Percentiles rank a stretch among this genome's conserved stretches.
These are phyloP conservation scores for Lucinisca nassula DNA, from an alignment of 2,888 invertebrate species.

Conservation along the genomic window DNA sequence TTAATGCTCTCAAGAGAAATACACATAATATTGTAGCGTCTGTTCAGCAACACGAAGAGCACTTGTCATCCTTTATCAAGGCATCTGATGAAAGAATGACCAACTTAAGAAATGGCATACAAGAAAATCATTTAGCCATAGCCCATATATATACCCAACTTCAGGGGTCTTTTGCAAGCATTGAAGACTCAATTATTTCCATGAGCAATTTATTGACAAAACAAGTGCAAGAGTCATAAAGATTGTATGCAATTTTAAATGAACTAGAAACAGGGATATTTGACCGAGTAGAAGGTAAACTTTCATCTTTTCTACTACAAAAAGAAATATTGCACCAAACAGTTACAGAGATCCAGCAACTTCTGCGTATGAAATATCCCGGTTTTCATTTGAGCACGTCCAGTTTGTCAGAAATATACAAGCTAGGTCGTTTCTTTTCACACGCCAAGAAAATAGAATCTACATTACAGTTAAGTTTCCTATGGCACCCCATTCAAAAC, in stretches of 20 bases:
- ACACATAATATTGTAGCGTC: not conserved
- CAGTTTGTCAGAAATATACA: slow-evolving; percentile 17
- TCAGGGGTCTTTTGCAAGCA: not conserved
- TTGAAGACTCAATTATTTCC: not conserved
- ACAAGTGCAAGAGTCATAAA: slow-evolving; percentile 23
- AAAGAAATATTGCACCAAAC: slow-evolving; percentile 3
- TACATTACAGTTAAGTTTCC: slow-evolving; percentile 44
- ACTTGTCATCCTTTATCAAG: slow-evolving; percentile 33
- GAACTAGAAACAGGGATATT: slow-evolving; percentile 46
- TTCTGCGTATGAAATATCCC: slow-evolving; percentile 38
- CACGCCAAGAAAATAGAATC: slow-evolving; percentile 29
- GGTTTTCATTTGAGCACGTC: slow-evolving; percentile 40
- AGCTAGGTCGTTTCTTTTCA: slow-evolving; percentile 18
- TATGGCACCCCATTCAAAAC: slow-evolving; percentile 7
- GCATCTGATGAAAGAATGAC: slow-evolving; percentile 23
- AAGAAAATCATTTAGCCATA: slow-evolving; percentile 1
- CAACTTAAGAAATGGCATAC: slow-evolving; percentile 22
- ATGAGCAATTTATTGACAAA: slow-evolving; percentile 24
- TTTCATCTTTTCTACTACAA: slow-evolving; percentile 44
- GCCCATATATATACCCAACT: not conserved
- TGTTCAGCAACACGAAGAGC: slow-evolving; percentile 19
- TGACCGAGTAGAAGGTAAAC: slow-evolving; percentile 48
- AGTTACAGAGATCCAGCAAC: slow-evolving; percentile 19
- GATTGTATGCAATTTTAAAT: slow-evolving; percentile 15
- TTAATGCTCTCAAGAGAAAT: slow-evolving; percentile 28